Base-by-base conservation (phyloP, 2,888 invertebrate genomes). In the Diarsia mendica region DNA sequence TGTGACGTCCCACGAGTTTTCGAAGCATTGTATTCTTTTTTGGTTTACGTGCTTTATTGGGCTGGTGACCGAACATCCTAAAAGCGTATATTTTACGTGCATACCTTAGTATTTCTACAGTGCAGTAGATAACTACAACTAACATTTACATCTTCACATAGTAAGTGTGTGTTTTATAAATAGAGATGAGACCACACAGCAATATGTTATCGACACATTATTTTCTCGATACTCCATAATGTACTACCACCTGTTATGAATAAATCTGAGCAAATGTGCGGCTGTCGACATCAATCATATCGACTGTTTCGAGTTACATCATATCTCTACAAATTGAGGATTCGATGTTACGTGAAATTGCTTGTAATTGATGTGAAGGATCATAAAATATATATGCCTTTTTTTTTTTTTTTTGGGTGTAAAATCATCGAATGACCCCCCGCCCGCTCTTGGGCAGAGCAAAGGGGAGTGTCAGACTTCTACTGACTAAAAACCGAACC, bases 251-350 rank as follows among this genome's bases (percentile, higher is more conserved):
- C 72, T 83, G 83, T 18, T 55, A 55, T 46, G 61, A 68, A 80
- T 80, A 83, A 83, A 83, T 80, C 80, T 72, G 4, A 20, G 11
- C 23, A 68, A 78, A 83, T 58, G 72, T 65, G 46, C 55, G 39
- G 11, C 44, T 61, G 64, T 71, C 67, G 23, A 28, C 61, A 80
- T 83, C 53, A 72, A 83, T 83, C 83, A 78, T 68, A 68, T 83
- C 49, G 79, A 61, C 55, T 72, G 72, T 61, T 72, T 28, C n/a
- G 60, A 67, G 28, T 80, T 74, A 74, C 33, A 61, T 51, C 67
- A 82, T 48, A 23, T 67, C 67, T 48, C 18, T 28, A 15, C 33
- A 55, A 39, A 65, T 68, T 23, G 55, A 67, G 33, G 15, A 58
- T 61, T 58, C 20, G 13, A 63, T 67, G 33, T 76, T 20, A 75